These are phyloP conservation scores for Dryoscopus gambensis DNA, from an alignment of 2,113 vertebrate genomes.

Conservation along the genomic window DNA sequence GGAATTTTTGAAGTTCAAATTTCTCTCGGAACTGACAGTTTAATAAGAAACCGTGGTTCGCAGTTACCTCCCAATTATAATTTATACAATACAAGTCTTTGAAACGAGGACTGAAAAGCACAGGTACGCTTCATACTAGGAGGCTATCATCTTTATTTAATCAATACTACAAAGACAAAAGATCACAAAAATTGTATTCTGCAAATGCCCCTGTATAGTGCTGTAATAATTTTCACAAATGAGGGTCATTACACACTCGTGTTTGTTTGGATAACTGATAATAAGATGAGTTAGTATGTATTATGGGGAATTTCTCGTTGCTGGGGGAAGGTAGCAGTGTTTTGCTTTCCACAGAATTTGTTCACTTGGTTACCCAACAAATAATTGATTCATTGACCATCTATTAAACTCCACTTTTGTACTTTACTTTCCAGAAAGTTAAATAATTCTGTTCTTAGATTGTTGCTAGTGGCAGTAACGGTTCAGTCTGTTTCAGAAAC, in stretches of 20 bases:
- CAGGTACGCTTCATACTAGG: background rate
- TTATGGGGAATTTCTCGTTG: background rate
- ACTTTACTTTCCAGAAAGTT: constrained; percentile 9
- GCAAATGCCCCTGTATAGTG: background rate
- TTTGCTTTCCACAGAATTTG: background rate
- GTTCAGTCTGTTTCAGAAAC: constrained; percentile 1
- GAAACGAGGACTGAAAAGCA: background rate
- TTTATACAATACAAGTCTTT: constrained; percentile 28
- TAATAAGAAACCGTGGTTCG: background rate
- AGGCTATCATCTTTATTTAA: constrained; percentile 6
- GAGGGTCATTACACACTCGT: background rate
- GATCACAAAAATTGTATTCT: background rate
- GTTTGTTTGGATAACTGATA: background rate
- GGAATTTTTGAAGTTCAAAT: constrained; percentile 37
- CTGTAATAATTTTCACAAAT: background rate
- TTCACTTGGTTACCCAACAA: background rate
- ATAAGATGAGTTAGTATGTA: background rate
- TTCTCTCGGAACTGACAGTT: background rate
- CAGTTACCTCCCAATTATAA: constrained; percentile 26
- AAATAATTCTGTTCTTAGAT: background rate
- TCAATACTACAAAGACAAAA: constrained; percentile 34
- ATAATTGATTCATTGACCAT: background rate
- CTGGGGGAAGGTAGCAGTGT: background rate
- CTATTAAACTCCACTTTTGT: background rate
- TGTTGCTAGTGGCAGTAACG: background rate